These are phyloP conservation scores for Drosophila engyochracea DNA, from an alignment of 2,888 invertebrate genomes.

Conservation along the genomic window DNA sequence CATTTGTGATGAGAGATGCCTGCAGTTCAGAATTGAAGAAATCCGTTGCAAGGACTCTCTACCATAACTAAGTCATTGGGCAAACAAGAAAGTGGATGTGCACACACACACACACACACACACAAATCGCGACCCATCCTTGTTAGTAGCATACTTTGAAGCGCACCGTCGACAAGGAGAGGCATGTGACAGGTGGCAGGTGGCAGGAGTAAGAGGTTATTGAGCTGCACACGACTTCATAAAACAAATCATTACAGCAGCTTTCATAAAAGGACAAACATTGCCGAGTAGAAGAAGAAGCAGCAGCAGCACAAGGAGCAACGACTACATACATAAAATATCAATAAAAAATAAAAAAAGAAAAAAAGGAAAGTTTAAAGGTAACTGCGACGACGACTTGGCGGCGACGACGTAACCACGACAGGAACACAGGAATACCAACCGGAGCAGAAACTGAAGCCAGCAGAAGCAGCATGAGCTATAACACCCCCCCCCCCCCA, in stretches of 20 bases:
- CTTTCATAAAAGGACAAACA: constrained; percentile 69
- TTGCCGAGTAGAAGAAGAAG: constrained; percentile 1
- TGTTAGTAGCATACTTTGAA: constrained; percentile 14
- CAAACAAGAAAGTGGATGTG: constrained; percentile 31
- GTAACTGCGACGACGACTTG: constrained; percentile 69
- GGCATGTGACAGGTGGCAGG: not conserved
- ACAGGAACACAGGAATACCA: constrained; percentile 25
- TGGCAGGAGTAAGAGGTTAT: not conserved
- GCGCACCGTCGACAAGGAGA: constrained; percentile 9
- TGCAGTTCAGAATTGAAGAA: constrained; percentile 1
- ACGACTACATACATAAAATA: constrained; percentile 74
- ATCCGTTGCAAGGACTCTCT: constrained; percentile 46
- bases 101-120: not conserved
- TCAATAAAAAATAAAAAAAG: constrained; percentile 58
- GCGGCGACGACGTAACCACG: constrained; percentile 55
- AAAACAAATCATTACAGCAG: constrained; percentile 79
- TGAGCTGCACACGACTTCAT: constrained; percentile 57
- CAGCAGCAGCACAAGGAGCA: constrained; percentile 9
- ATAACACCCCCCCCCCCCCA: not conserved
- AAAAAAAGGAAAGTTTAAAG: constrained; percentile 66
- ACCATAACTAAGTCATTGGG: constrained; percentile 57
- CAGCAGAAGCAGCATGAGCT: constrained; percentile 5
- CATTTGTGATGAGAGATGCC: not conserved
- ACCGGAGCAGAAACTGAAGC: constrained; percentile 15
- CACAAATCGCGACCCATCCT: not conserved